phyloP scores from a whole-genome alignment of 2,797 vertebrate species.

The Enteromius trimaculatus region DNA sequence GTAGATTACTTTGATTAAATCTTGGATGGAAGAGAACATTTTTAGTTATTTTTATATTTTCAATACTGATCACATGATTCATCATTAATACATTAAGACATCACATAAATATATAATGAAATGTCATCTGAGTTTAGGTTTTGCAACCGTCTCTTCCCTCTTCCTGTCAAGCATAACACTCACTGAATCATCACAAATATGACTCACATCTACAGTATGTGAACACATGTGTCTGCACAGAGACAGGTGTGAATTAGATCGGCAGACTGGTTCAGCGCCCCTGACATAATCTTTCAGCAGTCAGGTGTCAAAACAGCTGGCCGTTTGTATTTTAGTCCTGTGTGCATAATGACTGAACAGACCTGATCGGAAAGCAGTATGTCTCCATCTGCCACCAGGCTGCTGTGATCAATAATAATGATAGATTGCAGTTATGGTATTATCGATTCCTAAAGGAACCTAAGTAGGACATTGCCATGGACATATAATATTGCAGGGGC shows the following conservation, averaged over 20 bases:
- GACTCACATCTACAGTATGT: conserved; percentile 19
- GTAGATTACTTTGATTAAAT: background rate
- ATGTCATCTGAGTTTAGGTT: conserved; percentile 17
- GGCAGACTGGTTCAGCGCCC: background rate
- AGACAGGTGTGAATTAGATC: conserved; percentile 19
- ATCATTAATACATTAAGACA: background rate
- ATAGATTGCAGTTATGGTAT: conserved; percentile 20
- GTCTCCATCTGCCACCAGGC: background rate
- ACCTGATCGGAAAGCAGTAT: conserved; percentile 9
- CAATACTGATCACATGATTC: background rate
- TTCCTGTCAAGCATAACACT: conserved; percentile 43
- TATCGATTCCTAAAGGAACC: conserved; percentile 30
- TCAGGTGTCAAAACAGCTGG: conserved; percentile 39
- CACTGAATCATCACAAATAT: conserved; percentile 44
- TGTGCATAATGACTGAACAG: conserved; percentile 17
- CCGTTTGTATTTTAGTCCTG: conserved; percentile 8
- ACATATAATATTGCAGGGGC: background rate
- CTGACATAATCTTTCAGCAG: background rate
- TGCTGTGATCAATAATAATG: conserved; percentile 37
- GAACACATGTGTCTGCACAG: background rate
- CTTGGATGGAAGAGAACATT: background rate
- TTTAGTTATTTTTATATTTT: background rate
- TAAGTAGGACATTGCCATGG: background rate
- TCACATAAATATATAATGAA: background rate
- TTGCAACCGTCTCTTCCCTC: conserved; percentile 28